Evolutionary conservation across 2,797 vertebrate genomes (phyloP).

Genomic region (Bovichtus diacanthus): DNA sequence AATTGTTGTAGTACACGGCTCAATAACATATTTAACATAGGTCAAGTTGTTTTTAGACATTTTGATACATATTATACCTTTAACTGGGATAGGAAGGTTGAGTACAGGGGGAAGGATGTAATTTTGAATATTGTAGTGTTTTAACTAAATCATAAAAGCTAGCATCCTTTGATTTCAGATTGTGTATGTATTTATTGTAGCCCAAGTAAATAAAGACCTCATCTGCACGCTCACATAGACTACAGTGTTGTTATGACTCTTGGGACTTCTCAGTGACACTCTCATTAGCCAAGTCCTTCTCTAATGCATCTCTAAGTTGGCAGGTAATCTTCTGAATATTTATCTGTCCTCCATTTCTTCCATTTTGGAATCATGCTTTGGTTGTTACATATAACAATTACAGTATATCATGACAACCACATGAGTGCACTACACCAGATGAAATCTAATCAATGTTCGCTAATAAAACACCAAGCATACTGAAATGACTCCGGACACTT

Average conservation of each 20-base stretch:
- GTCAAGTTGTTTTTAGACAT: no score
- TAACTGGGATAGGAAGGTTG: no score
- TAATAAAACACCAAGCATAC: constrained; percentile 1
- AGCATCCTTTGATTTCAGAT: constrained; percentile 5
- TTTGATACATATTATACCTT: no score
- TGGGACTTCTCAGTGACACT: constrained; percentile 41
- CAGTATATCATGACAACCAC: not conserved
- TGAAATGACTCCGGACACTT: constrained; percentile 13
- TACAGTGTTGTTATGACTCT: constrained; percentile 17
- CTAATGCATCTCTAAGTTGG: constrained; percentile 30
- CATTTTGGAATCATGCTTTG: not conserved
- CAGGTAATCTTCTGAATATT: constrained; percentile 46
- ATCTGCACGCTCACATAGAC: constrained; percentile 38
- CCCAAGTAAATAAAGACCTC: constrained; percentile 38
- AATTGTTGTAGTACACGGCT: no score
- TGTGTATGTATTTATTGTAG: constrained; percentile 15
- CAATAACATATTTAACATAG: no score
- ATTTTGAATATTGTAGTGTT: constrained; percentile 5
- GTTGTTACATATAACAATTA: not conserved
- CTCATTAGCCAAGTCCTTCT: constrained; percentile 51
- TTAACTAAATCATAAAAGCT: constrained; percentile 5
- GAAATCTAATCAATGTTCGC: not conserved
- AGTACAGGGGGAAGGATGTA: no score
- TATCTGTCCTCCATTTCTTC: constrained; percentile 32
- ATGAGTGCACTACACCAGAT: not conserved